phyloP scores from a whole-genome alignment of 2,888 invertebrate species.

The Sinohyriopsis cumingii region DNA sequence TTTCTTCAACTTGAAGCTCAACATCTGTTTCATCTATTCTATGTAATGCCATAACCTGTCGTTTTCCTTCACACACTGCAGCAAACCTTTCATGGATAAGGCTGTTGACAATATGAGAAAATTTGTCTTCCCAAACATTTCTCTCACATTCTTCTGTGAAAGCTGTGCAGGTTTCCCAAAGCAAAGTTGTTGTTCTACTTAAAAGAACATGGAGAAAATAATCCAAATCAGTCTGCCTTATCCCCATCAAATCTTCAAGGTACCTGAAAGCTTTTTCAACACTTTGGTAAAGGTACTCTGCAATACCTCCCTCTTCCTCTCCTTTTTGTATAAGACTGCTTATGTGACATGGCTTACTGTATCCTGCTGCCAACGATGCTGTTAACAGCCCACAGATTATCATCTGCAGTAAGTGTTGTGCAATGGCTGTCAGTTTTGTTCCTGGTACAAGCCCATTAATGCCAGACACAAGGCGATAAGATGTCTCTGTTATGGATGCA shows the following conservation, averaged over 20 bases:
- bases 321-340: background rate
- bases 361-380: background rate
- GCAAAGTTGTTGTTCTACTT: background rate
- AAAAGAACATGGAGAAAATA: slow-evolving; percentile 17
- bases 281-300: too few species aligned
- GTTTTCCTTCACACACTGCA: background rate
- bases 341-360: background rate
- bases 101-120: slow-evolving; percentile 3
- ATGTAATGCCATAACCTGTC: background rate
- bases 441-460: background rate
- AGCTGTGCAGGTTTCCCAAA: slow-evolving; percentile 1
- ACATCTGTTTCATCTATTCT: background rate
- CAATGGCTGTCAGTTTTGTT: too few species aligned
- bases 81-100: slow-evolving; percentile 8
- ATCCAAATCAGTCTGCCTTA: slow-evolving; percentile 3
- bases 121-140: slow-evolving; percentile 10
- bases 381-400: background rate
- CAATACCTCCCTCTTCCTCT: too few species aligned
- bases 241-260: slow-evolving; percentile 2
- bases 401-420: background rate
- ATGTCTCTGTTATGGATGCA: too few species aligned
- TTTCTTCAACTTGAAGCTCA: background rate
- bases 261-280: slow-evolving; percentile 1
- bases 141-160: background rate
- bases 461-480: too few species aligned